Conservation (phyloP, 2,113 vertebrate genomes). For the Tragelaphus strepsiceros region DNA sequence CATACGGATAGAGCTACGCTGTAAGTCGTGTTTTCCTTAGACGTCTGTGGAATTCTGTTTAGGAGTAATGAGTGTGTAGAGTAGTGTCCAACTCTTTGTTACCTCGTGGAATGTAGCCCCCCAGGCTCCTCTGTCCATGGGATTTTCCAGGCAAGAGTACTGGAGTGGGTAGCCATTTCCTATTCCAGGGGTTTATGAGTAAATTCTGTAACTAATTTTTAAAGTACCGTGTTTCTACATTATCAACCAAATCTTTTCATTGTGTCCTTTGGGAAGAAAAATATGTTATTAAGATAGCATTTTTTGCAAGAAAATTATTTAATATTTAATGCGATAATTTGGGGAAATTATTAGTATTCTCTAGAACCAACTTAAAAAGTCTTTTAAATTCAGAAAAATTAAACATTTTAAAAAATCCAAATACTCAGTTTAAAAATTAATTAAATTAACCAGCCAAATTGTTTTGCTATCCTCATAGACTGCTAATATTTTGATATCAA, state of each 20-base stretch:
- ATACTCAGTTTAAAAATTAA: background rate
- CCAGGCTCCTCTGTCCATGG: background rate
- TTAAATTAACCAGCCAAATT: background rate
- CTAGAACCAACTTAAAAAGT: background rate
- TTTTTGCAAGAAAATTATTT: slow-evolving; percentile 12
- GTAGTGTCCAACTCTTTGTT: background rate
- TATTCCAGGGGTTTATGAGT: background rate
- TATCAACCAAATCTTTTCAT: background rate
- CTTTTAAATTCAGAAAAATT: background rate
- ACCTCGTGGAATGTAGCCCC: background rate
- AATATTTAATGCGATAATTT: background rate
- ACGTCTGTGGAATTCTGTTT: background rate
- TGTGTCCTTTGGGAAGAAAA: background rate
- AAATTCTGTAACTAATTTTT: background rate
- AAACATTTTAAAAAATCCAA: background rate
- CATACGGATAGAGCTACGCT: slow-evolving; percentile 92
- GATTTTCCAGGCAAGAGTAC: background rate
- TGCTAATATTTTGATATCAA: background rate
- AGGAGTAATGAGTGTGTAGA: background rate
- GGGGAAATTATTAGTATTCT: background rate
- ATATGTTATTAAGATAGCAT: background rate
- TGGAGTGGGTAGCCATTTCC: background rate
- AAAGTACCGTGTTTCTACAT: background rate
- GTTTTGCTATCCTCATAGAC: background rate
- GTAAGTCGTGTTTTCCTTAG: slow-evolving; percentile 83